Percentiles rank a stretch among this genome's conserved stretches.
These are phyloP conservation scores for Pithys albifrons DNA, from an alignment of 2,113 vertebrate species.

Conservation along the genomic window DNA sequence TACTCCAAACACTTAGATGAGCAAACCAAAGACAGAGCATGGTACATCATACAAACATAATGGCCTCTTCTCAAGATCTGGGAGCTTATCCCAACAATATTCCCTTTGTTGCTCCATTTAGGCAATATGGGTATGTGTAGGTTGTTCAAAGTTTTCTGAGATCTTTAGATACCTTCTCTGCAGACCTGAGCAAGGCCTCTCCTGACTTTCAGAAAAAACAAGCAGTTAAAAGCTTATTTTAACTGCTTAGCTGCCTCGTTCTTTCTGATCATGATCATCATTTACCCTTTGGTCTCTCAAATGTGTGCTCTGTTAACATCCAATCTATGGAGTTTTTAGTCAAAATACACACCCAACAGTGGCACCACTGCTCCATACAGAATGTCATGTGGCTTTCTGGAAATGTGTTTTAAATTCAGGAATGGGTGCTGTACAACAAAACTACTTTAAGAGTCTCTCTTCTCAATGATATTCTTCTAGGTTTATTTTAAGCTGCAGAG, in stretches of 20 bases:
- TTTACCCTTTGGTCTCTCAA: background rate
- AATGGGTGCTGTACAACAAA: background rate
- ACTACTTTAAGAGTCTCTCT: background rate
- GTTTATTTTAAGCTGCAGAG: background rate
- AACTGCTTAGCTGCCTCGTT: background rate
- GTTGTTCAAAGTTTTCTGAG: background rate
- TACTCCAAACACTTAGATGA: background rate
- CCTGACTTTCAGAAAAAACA: background rate
- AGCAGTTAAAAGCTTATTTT: background rate
- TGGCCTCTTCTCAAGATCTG: background rate
- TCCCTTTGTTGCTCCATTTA: background rate
- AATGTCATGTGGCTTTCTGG: background rate
- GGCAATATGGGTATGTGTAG: background rate
- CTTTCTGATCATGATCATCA: background rate
- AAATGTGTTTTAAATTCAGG: background rate
- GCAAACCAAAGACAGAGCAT: background rate
- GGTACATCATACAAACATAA: background rate
- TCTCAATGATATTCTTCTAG: background rate
- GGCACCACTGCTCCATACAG: background rate
- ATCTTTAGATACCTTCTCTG: background rate
- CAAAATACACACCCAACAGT: fast-evolving
- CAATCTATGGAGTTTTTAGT: background rate
- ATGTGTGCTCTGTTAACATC: background rate
- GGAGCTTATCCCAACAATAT: background rate
- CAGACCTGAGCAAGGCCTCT: background rate